Conservation (phyloP, 2,113 vertebrate genomes). For the Melospiza melodia region DNA sequence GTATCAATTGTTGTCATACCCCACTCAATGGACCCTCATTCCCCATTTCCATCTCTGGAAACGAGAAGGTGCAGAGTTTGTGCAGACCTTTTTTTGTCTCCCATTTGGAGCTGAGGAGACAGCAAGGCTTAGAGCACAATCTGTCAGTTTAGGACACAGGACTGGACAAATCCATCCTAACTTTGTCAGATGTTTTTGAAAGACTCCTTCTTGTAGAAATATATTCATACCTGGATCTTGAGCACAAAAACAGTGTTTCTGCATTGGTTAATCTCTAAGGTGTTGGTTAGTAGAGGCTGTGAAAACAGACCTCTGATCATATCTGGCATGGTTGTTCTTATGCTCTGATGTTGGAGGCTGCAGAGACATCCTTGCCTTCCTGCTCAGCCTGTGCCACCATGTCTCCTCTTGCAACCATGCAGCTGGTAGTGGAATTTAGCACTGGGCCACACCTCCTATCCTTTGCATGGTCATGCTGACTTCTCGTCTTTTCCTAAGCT, state of each 20-base stretch:
- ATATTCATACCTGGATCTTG: not conserved
- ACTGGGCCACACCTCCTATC: fast-evolving
- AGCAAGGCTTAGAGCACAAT: not conserved
- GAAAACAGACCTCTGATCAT: not conserved
- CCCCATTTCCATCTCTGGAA: not conserved
- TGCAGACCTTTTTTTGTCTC: not conserved
- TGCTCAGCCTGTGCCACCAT: not conserved
- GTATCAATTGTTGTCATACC: not conserved
- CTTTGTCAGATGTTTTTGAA: not conserved
- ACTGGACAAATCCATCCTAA: not conserved
- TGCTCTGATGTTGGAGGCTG: not conserved
- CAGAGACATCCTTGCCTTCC: not conserved
- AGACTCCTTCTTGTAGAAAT: not conserved
- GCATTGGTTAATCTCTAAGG: not conserved
- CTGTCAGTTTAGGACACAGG: not conserved
- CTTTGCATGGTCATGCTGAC: not conserved
- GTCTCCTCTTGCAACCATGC: not conserved
- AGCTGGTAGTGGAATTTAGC: not conserved
- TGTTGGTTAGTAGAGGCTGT: not conserved
- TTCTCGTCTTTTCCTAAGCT: not conserved
- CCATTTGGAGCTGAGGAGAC: not conserved
- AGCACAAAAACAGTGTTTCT: not conserved
- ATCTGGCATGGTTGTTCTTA: not conserved
- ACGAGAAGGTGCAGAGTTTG: not conserved
- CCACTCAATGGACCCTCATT: not conserved